Base-by-base conservation (phyloP, 64 coral and sea anemone genomes). In the Montipora capricornis region DNA sequence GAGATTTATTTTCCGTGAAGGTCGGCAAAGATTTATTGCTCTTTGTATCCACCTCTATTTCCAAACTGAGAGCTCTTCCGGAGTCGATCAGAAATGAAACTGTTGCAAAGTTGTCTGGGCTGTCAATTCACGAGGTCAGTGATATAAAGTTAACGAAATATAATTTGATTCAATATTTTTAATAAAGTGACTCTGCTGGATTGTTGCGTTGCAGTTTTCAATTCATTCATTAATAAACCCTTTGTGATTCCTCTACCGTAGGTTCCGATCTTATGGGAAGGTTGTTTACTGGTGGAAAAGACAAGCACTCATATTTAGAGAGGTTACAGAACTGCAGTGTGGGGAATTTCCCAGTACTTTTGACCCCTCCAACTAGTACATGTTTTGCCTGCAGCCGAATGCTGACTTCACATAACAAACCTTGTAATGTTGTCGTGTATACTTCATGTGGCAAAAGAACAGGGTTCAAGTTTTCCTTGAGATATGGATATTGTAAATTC, bases 321-420 rank as follows among this genome's bases (percentile, higher is more conserved):
- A 20, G 3, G 15, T 81, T 16, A 29, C 29, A 29, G 1, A 29
- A 29, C 29, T 29, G 29, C 29, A 29, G 29, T 29, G 12, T 57
- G 4, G 22, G 5, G 46, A 82, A 82, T 52, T 88, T 50, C 47
- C 37, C 86, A 16, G 67, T 88, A 17, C 16, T 88, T 2, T 29
- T 88, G 24, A 16, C 15, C 47, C 47, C 68, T 16, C 86, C 86
- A 1, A 52, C 47, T 74, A 14, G 68, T 8, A 22, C 57, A 2
- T 88, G 86, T 75, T 19, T 75, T 5, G 1, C 4, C 6, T 88
- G 86, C 16, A 88, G 71, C 46, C 0, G 49, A 2, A 2, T 4
- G 0, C 86, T 88, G 4, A 48, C 5, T 49, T 13, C 45, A 12
- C 88, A 89, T 74, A 89, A 89, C 75, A 89, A 20, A 55, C 51